Base-by-base conservation (phyloP, 2,113 vertebrate genomes). In the Rhinoderma darwinii region DNA sequence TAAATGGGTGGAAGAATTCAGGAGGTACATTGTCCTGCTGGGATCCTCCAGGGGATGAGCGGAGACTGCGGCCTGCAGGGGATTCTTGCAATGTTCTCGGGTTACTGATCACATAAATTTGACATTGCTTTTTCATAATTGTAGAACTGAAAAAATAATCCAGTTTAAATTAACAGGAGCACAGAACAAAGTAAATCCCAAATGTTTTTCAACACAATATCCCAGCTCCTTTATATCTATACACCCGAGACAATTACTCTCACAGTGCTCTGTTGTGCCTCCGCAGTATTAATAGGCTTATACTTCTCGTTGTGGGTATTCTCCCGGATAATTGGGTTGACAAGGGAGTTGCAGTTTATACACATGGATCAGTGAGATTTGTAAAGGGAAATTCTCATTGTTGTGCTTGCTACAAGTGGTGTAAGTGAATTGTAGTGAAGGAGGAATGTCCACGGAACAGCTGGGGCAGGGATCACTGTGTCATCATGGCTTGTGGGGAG, bases 301-400 rank as follows among this genome's bases (percentile, higher is more conserved):
- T 20, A 14, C 27, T 72, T 9, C 35, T 14, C 43, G 9, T 47
- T 59, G 51, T 70, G 54, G 50, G 32, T 63, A 37, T 63, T 87
- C 86, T 82, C 47, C 15, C 50, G 51, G 70, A 70, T 75, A 82
- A 87, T 82, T 82, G 70, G 86, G 82, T 82, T 82, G 79, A 82
- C 27, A 75, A 63, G 54, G 39, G 68, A 74, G 77, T 27, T 50
- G 68, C 5, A 87, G 27, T 54, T 63, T 56, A 74, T 35, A 79
- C 43, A 85, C 27, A 81, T 22, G 32, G 76, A 72, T 82, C 79
- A 27, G 68, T 59, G 27, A 37, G 37, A 37, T 73, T 75, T 82
- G 79, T 74, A n/a, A 63, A 75, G 20, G 32, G 59, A 75, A 82
- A 43, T 82, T 37, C 35, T 43, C 37, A 82, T 59, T 87, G 85